These are phyloP conservation scores for Lagria hirta DNA, from an alignment of 2,888 invertebrate genomes.

Conservation along the genomic window DNA sequence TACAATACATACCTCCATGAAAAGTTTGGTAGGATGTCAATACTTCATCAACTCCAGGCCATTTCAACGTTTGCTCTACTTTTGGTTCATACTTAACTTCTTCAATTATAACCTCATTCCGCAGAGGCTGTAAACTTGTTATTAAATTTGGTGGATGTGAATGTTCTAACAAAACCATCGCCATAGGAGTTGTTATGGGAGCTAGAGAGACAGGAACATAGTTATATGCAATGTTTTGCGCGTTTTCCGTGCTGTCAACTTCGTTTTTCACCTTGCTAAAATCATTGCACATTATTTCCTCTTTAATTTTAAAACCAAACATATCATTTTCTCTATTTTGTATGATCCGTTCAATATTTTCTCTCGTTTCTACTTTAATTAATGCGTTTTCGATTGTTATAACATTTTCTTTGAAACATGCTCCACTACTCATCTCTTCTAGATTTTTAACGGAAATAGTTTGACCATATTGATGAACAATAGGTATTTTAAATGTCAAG, in stretches of 20 bases:
- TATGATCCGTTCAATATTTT: too few relatives aligned
- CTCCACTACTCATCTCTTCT: too few relatives aligned
- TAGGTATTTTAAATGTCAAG: conserved; percentile 35
- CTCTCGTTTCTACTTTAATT: too few relatives aligned
- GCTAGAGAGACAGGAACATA: too few relatives aligned
- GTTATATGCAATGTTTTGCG: conserved; percentile 30
- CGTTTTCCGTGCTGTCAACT: conserved; percentile 11
- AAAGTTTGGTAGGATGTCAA: conserved; percentile 55
- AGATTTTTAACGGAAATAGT: conserved; percentile 22
- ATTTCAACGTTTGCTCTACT: conserved; percentile 38
- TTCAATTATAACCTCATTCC: conserved; percentile 41
- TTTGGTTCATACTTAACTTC: conserved; percentile 29
- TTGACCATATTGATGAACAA: conserved; percentile 35
- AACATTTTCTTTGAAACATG: too few relatives aligned
- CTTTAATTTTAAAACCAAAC: too few relatives aligned
- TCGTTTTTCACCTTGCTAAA: too few relatives aligned
- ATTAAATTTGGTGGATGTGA: conserved; percentile 16
- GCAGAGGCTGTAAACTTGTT: neutral
- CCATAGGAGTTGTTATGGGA: too few relatives aligned
- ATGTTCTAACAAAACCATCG: conserved; percentile 37
- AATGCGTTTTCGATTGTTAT: too few relatives aligned
- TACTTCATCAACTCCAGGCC: conserved; percentile 59
- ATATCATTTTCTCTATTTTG: too few relatives aligned
- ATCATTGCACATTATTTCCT: too few relatives aligned
- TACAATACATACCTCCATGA: too few relatives aligned